These are phyloP conservation scores for Diplodus puntazzo DNA, from an alignment of 2,797 vertebrate species.

Conservation along the genomic window DNA sequence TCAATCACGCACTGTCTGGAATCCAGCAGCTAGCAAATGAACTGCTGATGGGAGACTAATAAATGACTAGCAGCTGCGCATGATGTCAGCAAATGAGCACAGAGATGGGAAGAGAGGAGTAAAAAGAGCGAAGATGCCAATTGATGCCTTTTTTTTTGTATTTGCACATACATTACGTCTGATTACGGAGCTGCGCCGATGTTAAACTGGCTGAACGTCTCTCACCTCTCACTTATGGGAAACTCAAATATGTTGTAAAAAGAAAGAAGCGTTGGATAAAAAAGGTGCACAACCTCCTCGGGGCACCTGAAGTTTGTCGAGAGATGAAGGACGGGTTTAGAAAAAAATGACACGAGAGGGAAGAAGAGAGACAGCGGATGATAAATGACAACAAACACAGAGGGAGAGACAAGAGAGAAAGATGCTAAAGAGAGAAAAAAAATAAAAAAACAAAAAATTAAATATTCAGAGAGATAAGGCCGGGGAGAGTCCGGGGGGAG, in stretches of 20 bases:
- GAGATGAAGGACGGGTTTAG: neutral
- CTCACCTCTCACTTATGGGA: neutral
- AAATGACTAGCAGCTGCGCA: slow-evolving; percentile 66
- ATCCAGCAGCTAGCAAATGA: slow-evolving; percentile 58
- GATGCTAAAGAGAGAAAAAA: neutral
- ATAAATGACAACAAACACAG: slow-evolving; percentile 10
- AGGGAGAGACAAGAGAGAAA: neutral
- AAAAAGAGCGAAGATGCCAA: neutral
- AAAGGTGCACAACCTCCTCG: slow-evolving; percentile 6
- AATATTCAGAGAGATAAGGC: slow-evolving; percentile 20
- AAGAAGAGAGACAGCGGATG: neutral
- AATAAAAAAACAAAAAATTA: neutral
- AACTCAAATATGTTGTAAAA: neutral
- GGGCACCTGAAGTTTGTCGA: slow-evolving; percentile 7
- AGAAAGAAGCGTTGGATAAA: neutral
- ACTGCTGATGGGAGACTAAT: slow-evolving; percentile 60
- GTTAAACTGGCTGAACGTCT: neutral
- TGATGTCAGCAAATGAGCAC: slow-evolving; percentile 50
- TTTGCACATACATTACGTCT: neutral
- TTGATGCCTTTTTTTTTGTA: neutral
- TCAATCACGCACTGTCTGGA: slow-evolving; percentile 40
- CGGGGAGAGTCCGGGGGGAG: neutral
- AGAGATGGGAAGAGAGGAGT: slow-evolving; percentile 3
- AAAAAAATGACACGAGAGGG: neutral
- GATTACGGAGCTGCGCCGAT: neutral